Evolutionary conservation across 2,888 invertebrate genomes (phyloP), one percentile per base, ranked within the genome.

Genomic region (Drosophila mayaguana): DNA sequence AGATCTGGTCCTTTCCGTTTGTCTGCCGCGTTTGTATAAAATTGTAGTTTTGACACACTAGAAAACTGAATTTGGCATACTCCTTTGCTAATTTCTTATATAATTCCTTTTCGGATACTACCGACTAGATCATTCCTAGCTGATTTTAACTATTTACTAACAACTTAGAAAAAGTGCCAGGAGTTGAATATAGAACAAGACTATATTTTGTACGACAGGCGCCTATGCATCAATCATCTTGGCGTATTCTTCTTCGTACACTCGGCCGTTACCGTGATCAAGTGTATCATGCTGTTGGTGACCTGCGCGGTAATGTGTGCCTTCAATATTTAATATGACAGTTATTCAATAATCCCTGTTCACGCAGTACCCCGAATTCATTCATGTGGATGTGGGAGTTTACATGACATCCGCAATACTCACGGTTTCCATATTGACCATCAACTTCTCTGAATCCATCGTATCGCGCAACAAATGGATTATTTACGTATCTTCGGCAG

Each of bases 111-210:
- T 50, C 50, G 50, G 34, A 20, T 14, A 34, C 0, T 14, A 14
- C 34, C 50, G 34, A 51, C 7, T 51, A 51, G 34, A 32, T 20
- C 8, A 14, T 14, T 51, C 14, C 18, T 14, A 51, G 18, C 32
- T 51, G 18, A 34, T 51, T 20, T 14, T 34, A 14, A 34, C 7
- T 34, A 51, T 20, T 20, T 20, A 2, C 18, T 8, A 38, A 11
- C 20, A 14, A 34, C 32, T 34, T 16, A 77, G 83, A 40, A 45
- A 34, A 76, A 40, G 8, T 83, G 83, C 48, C 14, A 43, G 20
- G 63, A 85, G 28, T 50, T 78, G 18, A 63, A 53, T 0, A 14
- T 83, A 28, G 83, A 83, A 7, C 2, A 57, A 2, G 75, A 83
- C 28, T 81, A 66, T 43, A 14, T n/a, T 11, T 12, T 56, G 20